These are phyloP conservation scores for Formica exsecta DNA, from an alignment of 1,140 invertebrate species.

Conservation along the genomic window DNA sequence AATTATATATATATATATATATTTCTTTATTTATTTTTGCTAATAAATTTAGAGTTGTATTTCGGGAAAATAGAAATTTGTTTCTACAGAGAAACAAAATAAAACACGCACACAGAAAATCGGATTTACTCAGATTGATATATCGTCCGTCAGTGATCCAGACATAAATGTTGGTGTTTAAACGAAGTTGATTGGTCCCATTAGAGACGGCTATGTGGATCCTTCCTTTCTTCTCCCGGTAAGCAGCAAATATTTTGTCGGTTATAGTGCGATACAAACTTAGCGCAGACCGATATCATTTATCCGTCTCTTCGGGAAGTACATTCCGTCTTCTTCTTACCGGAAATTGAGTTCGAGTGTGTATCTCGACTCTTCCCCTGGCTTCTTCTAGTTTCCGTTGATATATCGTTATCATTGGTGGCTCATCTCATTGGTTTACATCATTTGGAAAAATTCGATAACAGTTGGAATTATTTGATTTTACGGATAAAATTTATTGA, in stretches of 20 bases:
- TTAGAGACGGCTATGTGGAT: constrained; percentile 21
- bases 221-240: constrained; percentile 27
- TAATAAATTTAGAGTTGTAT: not conserved
- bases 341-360: constrained; percentile 36
- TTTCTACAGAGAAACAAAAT: not conserved
- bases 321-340: constrained; percentile 20
- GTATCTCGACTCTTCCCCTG: not conserved
- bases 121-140: not conserved
- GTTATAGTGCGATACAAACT: not conserved
- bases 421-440: not conserved
- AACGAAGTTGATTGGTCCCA: constrained; percentile 48
- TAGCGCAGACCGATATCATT: constrained; percentile 32
- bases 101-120: constrained; percentile 1
- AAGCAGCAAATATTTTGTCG: constrained; percentile 48
- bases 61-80: constrained; percentile 1
- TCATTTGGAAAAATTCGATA: constrained; percentile 12
- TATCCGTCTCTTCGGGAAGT: not conserved
- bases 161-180: constrained; percentile 35
- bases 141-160: not conserved
- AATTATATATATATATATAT: no score
- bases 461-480: not conserved
- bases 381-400: constrained; percentile 7
- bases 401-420: constrained; percentile 12
- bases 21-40: not conserved
- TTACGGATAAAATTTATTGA: not conserved